These are phyloP conservation scores for Periphyllus acericola DNA, from an alignment of 2,888 invertebrate species.

Conservation along the genomic window DNA sequence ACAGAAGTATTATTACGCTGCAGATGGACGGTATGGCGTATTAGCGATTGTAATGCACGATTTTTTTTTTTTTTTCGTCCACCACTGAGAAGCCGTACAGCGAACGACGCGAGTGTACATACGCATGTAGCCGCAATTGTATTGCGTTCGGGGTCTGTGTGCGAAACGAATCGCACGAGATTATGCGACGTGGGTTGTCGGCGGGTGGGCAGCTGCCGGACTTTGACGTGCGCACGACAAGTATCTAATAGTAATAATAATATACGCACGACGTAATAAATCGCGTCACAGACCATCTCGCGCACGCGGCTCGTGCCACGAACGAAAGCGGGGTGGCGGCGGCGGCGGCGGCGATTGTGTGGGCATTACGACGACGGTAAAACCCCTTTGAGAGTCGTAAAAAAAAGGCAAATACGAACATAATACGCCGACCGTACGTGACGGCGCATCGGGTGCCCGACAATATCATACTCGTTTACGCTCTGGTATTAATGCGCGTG, in stretches of 20 bases:
- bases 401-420: neutral
- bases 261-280: neutral
- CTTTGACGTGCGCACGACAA: neutral
- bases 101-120: too few species aligned
- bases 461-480: neutral
- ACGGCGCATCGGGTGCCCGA: neutral
- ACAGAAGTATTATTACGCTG: too few species aligned
- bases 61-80: neutral
- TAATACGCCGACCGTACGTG: conserved; percentile 18
- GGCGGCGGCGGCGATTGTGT: neutral
- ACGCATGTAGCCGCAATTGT: neutral
- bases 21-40: too few species aligned
- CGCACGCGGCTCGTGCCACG: conserved; percentile 6
- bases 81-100: neutral
- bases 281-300: neutral
- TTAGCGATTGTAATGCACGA: neutral
- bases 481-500: neutral
- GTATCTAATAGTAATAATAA: neutral
- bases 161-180: neutral
- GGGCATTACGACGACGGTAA: neutral
- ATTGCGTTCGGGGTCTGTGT: neutral
- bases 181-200: neutral
- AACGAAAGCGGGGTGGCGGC: neutral
- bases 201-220: neutral
- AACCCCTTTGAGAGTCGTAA: neutral